Evolutionary conservation across 2,797 vertebrate species (phyloP).

Genomic region (Chaenodraco wilsoni): DNA sequence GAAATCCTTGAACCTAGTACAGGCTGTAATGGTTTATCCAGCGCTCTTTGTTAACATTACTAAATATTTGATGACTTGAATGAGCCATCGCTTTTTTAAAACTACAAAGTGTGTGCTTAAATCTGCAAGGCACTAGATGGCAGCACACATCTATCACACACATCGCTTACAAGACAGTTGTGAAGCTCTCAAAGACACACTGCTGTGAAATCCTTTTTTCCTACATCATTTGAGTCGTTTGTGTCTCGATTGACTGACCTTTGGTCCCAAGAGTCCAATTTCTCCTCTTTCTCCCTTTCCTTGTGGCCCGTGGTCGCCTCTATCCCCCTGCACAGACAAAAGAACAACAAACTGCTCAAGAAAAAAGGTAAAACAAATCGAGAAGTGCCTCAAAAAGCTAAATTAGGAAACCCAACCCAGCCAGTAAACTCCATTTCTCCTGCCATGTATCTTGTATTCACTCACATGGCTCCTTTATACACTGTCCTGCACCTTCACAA

Average conservation of each 20-base stretch:
- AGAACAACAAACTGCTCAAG: background rate
- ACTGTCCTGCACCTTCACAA: too few relatives aligned
- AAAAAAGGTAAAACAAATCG: background rate
- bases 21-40: constrained; percentile 51
- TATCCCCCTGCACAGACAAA: constrained; percentile 87
- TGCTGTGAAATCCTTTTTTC: background rate
- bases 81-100: constrained; percentile 18
- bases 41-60: constrained; percentile 33
- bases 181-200: background rate
- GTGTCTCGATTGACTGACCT: constrained; percentile 84
- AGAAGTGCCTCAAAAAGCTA: background rate
- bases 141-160: constrained; percentile 54
- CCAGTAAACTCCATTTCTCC: too few relatives aligned
- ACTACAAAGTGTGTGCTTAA: background rate
- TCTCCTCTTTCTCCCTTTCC: constrained; percentile 94
- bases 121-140: constrained; percentile 61
- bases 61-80: constrained; percentile 32
- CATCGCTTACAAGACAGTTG: background rate
- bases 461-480: too few relatives aligned
- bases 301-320: constrained; percentile 90
- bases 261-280: constrained; percentile 87
- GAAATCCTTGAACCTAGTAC: constrained; percentile 31
- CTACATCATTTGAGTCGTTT: background rate
- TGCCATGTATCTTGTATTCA: too few relatives aligned
- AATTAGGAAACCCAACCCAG: too few relatives aligned